Base-by-base conservation (phyloP, 2,888 invertebrate species). In the Tenthredo mesomela region DNA sequence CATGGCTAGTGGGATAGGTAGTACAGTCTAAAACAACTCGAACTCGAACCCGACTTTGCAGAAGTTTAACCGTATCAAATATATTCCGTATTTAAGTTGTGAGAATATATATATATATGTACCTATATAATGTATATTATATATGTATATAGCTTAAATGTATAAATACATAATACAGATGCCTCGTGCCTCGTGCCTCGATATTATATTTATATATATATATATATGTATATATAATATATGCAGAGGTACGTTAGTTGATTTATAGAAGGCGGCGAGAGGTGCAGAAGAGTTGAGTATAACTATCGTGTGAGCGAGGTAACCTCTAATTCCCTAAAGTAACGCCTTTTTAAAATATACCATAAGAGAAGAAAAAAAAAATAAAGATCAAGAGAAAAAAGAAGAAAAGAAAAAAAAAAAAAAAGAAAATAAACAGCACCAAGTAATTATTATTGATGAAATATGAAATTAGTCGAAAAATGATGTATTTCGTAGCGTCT, bases 311-410 rank as follows among this genome's bases (percentile, higher is more conserved):
- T 47, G 43, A 75, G 75, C 75, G 75, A 47, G 75, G 25, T 54
- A 78, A 78, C 78, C 78, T 54, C 54, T 78, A 37, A 78, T 78
- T 78, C 58, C 78, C 50, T 50, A 78, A 78, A 78, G 78, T 78
- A 54, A 78, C 78, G 78, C 78, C 78, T 78, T 78, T 77, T 33
- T 61, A 61, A 61, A 61, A 61, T 61, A 61, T 61, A 61, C 61
- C 61, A n/a, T n/a, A 10, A 61, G 61, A 25, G 54, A n/a, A n/a
- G 6, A 4, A 18, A 54, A 54, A 4, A 18, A 54, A 54, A 71
- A 71, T 29, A n/a, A 33, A 33, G 15, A 67, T 2, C 33, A 33
- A n/a, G 4, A 4, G 9, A 6, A 33, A 29, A 67, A n/a, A n/a
- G 6, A 1, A 18, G 18, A 54, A 71, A 43, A 33, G 40, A n/a